Evolutionary conservation across 1,140 invertebrate species (phyloP).

Genomic region (Araneus ventricosus): DNA sequence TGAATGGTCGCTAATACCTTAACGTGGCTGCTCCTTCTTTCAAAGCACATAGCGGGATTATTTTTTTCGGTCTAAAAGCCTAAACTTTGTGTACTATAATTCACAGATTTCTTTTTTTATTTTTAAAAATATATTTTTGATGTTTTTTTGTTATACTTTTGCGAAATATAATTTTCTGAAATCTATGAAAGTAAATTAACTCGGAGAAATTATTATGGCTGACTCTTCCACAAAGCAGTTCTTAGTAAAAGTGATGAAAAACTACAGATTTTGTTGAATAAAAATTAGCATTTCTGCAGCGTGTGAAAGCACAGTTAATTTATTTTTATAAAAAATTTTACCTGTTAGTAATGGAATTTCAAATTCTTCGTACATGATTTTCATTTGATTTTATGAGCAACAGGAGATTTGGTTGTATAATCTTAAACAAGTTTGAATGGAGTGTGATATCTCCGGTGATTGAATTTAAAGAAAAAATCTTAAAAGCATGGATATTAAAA

Average conservation of each 20-base stretch:
- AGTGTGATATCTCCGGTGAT: too few species aligned
- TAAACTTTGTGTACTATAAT: background rate
- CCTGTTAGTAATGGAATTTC: too few species aligned
- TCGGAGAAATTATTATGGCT: background rate
- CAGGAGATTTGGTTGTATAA: too few species aligned
- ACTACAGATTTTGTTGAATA: background rate
- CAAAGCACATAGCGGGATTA: background rate
- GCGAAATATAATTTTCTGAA: background rate
- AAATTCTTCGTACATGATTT: too few species aligned
- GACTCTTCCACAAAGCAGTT: background rate
- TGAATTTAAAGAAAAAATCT: too few species aligned
- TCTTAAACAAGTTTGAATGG: too few species aligned
- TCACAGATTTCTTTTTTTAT: background rate
- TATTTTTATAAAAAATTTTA: too few species aligned
- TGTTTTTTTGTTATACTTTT: background rate
- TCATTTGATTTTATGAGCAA: too few species aligned
- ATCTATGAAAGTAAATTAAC: background rate
- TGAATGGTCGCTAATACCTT: slow-evolving; percentile 53
- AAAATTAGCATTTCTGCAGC: too few species aligned
- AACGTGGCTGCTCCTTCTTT: slow-evolving; percentile 1
- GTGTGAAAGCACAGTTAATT: too few species aligned
- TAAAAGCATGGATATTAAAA: too few species aligned
- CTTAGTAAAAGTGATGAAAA: background rate
- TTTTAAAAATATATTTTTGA: background rate
- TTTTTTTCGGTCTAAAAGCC: background rate